phyloP scores from a whole-genome alignment of 2,888 invertebrate genomes.

The Neocrepidodera transversa region DNA sequence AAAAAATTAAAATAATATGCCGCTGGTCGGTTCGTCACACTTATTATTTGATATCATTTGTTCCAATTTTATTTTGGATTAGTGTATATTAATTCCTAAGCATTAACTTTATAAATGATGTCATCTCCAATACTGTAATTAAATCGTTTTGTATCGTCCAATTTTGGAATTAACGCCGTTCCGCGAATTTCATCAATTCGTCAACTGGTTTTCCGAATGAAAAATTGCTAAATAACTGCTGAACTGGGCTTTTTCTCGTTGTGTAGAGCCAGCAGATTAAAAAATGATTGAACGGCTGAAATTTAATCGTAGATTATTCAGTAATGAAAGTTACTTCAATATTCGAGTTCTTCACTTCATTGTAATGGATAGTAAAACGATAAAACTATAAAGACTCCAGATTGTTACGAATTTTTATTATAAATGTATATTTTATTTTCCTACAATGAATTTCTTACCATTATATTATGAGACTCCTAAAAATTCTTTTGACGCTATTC shows the following conservation, averaged over 20 bases:
- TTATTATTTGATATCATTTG: too few relatives aligned
- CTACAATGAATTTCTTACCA: too few relatives aligned
- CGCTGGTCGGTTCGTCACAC: too few relatives aligned
- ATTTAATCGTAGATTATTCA: conserved; percentile 22
- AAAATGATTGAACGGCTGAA: conserved; percentile 24
- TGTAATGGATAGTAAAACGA: not conserved
- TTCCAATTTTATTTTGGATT: too few relatives aligned
- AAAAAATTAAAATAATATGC: too few relatives aligned
- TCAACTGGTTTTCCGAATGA: conserved; percentile 22
- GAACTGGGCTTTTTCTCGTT: conserved; percentile 27
- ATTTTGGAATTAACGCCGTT: conserved; percentile 31
- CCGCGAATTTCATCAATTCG: conserved; percentile 28
- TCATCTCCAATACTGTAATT: conserved; percentile 32
- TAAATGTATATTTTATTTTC: too few relatives aligned
- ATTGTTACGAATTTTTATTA: too few relatives aligned
- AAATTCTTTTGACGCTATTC: too few relatives aligned
- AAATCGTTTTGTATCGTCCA: conserved; percentile 27
- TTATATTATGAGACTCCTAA: too few relatives aligned
- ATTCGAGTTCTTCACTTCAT: conserved; percentile 10
- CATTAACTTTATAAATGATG: conserved; percentile 25
- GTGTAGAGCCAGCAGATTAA: conserved; percentile 27
- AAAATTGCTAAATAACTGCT: conserved; percentile 35
- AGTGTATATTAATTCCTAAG: too few relatives aligned
- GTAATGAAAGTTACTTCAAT: conserved; percentile 10
- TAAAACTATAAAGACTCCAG: too few relatives aligned